Evolutionary conservation across 2,113 vertebrate genomes (phyloP).

Genomic region (Heterochromis multidens): DNA sequence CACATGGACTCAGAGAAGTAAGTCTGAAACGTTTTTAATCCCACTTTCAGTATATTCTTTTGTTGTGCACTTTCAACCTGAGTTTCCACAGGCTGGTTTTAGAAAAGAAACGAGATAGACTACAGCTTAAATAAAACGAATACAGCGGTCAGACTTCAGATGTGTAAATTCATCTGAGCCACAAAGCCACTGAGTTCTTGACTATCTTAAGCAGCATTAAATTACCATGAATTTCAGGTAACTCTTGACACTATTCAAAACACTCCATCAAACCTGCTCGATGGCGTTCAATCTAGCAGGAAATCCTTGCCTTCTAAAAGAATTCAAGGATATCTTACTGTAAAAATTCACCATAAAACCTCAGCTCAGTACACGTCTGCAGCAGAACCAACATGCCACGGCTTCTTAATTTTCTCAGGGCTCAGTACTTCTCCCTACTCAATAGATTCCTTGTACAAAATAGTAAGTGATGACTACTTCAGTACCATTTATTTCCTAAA

Average conservation of each 20-base stretch:
- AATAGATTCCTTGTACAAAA: too few species aligned
- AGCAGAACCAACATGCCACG: too few species aligned
- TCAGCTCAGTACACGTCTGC: neutral
- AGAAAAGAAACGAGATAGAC: accelerated
- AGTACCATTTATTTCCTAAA: too few species aligned
- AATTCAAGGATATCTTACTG: neutral
- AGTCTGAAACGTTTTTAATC: neutral
- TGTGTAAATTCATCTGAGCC: neutral
- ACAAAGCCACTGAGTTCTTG: neutral
- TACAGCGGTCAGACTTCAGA: neutral
- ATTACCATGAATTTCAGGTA: neutral
- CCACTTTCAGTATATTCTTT: neutral
- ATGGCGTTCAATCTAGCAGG: too few species aligned
- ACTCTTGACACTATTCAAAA: neutral
- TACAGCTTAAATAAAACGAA: neutral
- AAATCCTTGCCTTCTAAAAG: neutral
- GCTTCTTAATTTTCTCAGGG: too few species aligned
- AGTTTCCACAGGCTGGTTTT: neutral
- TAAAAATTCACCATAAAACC: neutral
- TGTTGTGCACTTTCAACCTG: neutral
- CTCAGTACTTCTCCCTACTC: too few species aligned
- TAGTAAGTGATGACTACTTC: too few species aligned
- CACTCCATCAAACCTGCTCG: neutral
- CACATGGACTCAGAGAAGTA: neutral
- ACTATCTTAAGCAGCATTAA: neutral